phyloP scores from a whole-genome alignment of 2,888 invertebrate genomes.

The Agonopterix subpropinquella region DNA sequence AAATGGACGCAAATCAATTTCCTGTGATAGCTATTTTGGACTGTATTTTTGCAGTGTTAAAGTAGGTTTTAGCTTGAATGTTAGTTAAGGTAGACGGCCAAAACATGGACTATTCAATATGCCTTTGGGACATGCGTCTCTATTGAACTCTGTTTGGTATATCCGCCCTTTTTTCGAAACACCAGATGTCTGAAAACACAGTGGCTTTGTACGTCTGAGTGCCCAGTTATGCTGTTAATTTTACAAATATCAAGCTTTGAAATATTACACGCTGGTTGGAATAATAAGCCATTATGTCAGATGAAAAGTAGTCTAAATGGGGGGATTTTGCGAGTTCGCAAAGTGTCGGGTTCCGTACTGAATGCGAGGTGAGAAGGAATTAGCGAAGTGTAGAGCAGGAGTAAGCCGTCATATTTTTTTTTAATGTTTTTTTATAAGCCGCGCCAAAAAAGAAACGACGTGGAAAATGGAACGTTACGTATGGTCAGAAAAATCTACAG shows the following conservation, averaged over 20 bases:
- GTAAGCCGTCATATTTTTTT: no score
- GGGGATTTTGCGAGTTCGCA: conserved; percentile 14
- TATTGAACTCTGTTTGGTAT: conserved; percentile 66
- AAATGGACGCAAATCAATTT: not conserved
- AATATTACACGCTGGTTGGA: conserved; percentile 58
- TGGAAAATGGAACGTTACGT: no score
- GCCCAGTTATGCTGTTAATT: conserved; percentile 76
- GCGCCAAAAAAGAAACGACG: no score
- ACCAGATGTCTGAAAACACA: conserved; percentile 63
- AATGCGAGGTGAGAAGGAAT: conserved; percentile 19
- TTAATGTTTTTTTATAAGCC: no score
- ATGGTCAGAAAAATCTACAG: no score
- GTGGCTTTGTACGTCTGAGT: conserved; percentile 49
- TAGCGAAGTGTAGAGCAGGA: conserved; percentile 11
- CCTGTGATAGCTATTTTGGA: not conserved
- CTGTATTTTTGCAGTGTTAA: not conserved
- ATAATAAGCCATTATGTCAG: conserved; percentile 67
- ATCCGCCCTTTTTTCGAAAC: conserved; percentile 70
- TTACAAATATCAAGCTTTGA: conserved; percentile 68
- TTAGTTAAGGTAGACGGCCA: conserved; percentile 11
- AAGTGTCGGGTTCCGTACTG: conserved; percentile 33
- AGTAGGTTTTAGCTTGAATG: conserved; percentile 17
- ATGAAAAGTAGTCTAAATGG: conserved; percentile 17
- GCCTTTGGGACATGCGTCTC: conserved; percentile 60
- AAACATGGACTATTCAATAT: conserved; percentile 15